Percentiles rank a stretch among this genome's conserved stretches.
Evolutionary conservation across 2,113 vertebrate species (phyloP).

Genomic region (Epinephelus fuscoguttatus): DNA sequence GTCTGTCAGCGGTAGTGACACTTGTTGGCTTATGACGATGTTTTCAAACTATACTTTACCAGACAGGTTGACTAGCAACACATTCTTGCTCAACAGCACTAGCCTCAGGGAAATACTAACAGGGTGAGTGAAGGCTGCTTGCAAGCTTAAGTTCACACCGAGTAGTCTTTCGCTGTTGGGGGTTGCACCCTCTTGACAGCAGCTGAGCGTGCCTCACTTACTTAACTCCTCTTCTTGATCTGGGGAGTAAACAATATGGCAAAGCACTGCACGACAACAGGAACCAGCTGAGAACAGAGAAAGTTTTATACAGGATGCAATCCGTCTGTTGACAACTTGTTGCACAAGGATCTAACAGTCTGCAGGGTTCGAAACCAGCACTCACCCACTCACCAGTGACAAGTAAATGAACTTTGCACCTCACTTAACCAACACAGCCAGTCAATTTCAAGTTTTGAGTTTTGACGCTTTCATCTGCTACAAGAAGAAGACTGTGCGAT

Average conservation of each 20-base stretch:
- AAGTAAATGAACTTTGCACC: neutral
- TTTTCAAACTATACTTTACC: conserved; percentile 8
- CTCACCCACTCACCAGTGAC: too few relatives aligned
- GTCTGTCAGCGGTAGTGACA: conserved; percentile 2
- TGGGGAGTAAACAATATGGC: neutral
- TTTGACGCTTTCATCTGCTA: neutral
- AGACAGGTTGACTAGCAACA: conserved; percentile 8
- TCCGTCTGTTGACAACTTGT: neutral
- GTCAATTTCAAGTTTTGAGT: neutral
- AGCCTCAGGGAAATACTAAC: conserved; percentile 8
- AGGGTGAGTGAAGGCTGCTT: neutral
- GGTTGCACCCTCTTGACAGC: neutral
- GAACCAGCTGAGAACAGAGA: neutral
- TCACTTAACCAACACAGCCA: neutral
- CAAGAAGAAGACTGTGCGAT: neutral
- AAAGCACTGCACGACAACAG: neutral
- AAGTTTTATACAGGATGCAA: neutral
- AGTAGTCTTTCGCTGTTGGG: neutral
- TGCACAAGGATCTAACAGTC: neutral
- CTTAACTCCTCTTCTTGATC: neutral
- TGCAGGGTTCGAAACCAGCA: neutral
- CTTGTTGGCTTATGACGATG: neutral
- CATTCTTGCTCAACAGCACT: conserved; percentile 19
- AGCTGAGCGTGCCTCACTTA: neutral
- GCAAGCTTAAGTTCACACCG: neutral